Evolutionary conservation across 2,797 vertebrate genomes (phyloP).

Genomic region (Argya squamiceps): DNA sequence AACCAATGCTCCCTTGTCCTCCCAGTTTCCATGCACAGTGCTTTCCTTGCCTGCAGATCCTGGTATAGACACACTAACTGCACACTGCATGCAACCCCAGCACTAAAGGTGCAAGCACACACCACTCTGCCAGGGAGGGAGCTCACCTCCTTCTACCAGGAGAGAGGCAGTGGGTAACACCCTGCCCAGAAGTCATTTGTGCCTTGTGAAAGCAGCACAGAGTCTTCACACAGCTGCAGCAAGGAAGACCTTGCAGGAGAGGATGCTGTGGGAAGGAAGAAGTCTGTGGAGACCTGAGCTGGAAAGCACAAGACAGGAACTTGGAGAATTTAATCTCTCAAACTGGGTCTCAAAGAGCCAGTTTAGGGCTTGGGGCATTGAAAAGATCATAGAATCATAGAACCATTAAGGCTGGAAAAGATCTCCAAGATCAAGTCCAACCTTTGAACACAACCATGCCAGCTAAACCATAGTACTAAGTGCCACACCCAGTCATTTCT

Average conservation of each 20-base stretch:
- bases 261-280: not conserved
- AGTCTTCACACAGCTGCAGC: not conserved
- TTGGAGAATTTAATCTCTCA: not conserved
- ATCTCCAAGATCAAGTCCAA: not conserved
- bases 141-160: not conserved
- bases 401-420: not conserved
- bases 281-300: not conserved
- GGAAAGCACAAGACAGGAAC: not conserved
- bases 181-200: rapidly evolving
- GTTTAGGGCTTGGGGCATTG: not conserved
- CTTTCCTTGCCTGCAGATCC: not conserved
- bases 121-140: not conserved
- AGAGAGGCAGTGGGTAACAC: not conserved
- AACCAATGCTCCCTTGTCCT: not conserved
- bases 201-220: not conserved
- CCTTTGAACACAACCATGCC: not conserved
- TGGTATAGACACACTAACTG: not conserved
- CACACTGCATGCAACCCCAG: not conserved
- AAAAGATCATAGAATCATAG: not conserved
- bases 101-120: not conserved
- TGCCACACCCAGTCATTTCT: not conserved
- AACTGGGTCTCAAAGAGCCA: not conserved
- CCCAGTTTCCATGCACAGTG: not conserved
- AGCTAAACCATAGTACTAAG: not conserved
- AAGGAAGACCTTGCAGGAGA: not conserved